Evolutionary conservation across 2,113 vertebrate species (phyloP).

Genomic region (Hippoglossus stenolepis): DNA sequence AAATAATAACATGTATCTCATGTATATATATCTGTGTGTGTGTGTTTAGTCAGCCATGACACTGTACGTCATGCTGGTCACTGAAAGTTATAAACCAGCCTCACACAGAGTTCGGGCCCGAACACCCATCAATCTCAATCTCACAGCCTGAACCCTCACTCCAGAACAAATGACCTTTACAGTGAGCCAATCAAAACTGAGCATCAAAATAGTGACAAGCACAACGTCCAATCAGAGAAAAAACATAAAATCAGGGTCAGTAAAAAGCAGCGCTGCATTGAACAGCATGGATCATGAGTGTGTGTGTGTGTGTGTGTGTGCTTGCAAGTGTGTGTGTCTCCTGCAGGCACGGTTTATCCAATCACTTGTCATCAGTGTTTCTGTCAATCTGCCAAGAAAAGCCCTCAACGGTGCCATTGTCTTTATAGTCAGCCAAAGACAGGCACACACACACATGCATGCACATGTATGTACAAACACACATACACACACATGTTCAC

Average conservation of each 20-base stretch:
- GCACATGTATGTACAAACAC: slow-evolving; percentile 6
- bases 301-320: neutral
- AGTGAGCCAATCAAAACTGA: slow-evolving; percentile 19
- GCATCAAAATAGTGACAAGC: slow-evolving; percentile 13
- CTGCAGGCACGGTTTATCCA: slow-evolving; percentile 70
- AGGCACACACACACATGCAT: slow-evolving; percentile 7
- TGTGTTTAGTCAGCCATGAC: slow-evolving; percentile 3
- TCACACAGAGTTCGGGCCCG: neutral
- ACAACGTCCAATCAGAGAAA: slow-evolving; percentile 35
- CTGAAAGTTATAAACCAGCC: slow-evolving; percentile 4
- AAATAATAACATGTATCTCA: too few relatives aligned
- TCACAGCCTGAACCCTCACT: slow-evolving; percentile 20
- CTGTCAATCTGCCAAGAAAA: slow-evolving; percentile 74
- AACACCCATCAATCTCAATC: slow-evolving; percentile 8
- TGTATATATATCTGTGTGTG: slow-evolving; percentile 3
- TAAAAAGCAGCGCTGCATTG: slow-evolving; percentile 25
- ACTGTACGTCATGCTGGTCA: neutral
- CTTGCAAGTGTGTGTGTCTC: slow-evolving; percentile 31
- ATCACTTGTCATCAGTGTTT: slow-evolving; percentile 76
- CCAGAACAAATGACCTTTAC: slow-evolving; percentile 8
- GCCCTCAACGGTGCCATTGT: slow-evolving; percentile 61
- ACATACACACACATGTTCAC: neutral
- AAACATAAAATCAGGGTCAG: slow-evolving; percentile 50
- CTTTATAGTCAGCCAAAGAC: slow-evolving; percentile 53
- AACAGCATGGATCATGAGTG: slow-evolving; percentile 29